Conservation (phyloP, 2,797 vertebrate genomes). For the Glossophaga mutica region DNA sequence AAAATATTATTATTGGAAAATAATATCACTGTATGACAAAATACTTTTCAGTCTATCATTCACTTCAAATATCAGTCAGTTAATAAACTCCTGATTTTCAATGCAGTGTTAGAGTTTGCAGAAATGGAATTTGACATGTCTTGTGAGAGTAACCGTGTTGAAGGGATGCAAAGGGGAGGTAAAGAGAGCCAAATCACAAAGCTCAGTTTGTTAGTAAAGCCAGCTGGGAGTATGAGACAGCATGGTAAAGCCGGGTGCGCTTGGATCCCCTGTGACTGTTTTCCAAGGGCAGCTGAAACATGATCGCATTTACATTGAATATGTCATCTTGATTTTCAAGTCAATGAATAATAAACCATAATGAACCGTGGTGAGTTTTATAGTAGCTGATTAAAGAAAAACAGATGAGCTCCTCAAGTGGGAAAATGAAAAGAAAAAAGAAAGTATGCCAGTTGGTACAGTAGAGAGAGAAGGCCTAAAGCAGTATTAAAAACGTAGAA, state of each 20-base stretch:
- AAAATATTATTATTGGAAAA: not conserved
- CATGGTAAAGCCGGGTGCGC: not conserved
- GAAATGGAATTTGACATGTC: not conserved
- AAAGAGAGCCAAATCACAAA: not conserved
- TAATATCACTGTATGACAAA: not conserved
- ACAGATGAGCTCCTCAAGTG: not conserved
- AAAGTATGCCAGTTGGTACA: slow-evolving; percentile 7
- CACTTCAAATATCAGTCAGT: not conserved
- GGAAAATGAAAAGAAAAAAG: not conserved
- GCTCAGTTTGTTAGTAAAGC: not conserved
- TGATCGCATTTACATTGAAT: not conserved
- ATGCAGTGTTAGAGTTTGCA: not conserved
- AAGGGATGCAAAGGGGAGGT: not conserved
- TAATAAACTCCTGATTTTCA: slow-evolving; percentile 33
- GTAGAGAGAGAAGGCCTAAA: not conserved
- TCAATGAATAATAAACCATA: not conserved
- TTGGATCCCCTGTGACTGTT: not conserved
- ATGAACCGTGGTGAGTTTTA: not conserved
- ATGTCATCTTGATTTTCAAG: not conserved
- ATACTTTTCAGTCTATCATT: not conserved
- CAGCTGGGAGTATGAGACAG: not conserved
- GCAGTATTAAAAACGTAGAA: slow-evolving; percentile 13
- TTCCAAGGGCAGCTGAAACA: not conserved
- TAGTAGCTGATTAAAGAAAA: slow-evolving; percentile 5
- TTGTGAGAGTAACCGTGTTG: not conserved